Conservation (phyloP, 2,113 vertebrate genomes). For the Colossoma macropomum region DNA sequence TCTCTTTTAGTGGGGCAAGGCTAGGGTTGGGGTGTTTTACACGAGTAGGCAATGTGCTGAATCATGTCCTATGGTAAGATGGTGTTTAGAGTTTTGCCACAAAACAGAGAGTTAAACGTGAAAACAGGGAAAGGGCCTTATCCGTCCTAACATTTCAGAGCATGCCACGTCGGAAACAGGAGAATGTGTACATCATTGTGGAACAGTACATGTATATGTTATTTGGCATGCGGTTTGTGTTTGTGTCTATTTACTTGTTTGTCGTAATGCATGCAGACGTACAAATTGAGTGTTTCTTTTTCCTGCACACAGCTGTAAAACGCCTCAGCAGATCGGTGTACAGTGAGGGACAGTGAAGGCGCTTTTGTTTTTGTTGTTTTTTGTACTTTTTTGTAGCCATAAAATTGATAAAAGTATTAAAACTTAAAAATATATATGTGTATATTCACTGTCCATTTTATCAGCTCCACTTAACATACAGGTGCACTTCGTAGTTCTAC, state of each 20-base stretch:
- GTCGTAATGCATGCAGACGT: constrained; percentile 9
- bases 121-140: constrained; percentile 34
- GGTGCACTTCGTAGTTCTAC: no score
- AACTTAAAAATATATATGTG: no score
- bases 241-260: constrained; percentile 38
- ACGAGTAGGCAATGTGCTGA: constrained; percentile 51
- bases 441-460: no score
- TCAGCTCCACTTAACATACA: no score
- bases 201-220: not conserved
- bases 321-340: not conserved
- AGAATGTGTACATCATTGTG: constrained; percentile 16
- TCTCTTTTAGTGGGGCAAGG: not conserved
- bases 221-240: constrained; percentile 33
- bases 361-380: no score
- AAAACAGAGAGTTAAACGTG: constrained; percentile 42
- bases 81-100: constrained; percentile 53
- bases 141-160: constrained; percentile 44
- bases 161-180: constrained; percentile 47
- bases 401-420: no score
- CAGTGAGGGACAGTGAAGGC: no score
- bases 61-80: constrained; percentile 50
- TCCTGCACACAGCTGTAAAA: constrained; percentile 30
- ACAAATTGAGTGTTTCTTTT: constrained; percentile 47
- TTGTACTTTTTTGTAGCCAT: no score
- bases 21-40: constrained; percentile 47